A percentile compares a stretch with the other conserved stretches of the same genome.
Conservation (phyloP, 2,888 invertebrate species). For the Pterobdella sp. region DNA sequence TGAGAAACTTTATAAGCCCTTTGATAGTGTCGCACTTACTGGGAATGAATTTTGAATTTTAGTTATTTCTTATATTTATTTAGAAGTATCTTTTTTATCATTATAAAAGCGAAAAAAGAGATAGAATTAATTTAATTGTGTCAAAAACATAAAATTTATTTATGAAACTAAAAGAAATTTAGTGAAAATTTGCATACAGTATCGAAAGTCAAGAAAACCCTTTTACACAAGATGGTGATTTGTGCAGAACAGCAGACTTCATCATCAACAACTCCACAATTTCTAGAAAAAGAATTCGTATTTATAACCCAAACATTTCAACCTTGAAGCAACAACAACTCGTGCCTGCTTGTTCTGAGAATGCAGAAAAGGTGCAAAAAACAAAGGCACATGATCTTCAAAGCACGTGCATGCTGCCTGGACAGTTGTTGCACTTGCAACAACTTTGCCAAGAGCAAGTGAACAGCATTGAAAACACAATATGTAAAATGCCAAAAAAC, state of each 20-base stretch:
- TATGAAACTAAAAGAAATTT: neutral
- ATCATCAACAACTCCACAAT: slow-evolving; percentile 66
- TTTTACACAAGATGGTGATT: slow-evolving; percentile 88
- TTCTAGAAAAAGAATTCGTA: slow-evolving; percentile 45
- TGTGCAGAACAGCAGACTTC: slow-evolving; percentile 88
- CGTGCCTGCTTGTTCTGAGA: neutral
- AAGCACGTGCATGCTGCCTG: neutral
- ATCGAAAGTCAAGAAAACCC: slow-evolving; percentile 90
- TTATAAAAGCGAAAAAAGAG: too few species aligned
- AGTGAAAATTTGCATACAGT: neutral
- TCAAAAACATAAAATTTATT: too few species aligned
- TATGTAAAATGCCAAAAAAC: neutral
- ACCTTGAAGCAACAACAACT: slow-evolving; percentile 12
- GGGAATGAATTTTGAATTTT: too few species aligned
- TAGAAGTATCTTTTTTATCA: too few species aligned
- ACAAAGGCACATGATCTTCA: neutral
- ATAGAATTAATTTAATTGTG: too few species aligned
- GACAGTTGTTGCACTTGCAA: neutral
- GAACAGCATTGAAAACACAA: slow-evolving; percentile 1
- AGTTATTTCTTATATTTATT: too few species aligned
- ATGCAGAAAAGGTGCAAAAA: neutral
- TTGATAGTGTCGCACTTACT: too few species aligned
- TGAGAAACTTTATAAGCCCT: too few species aligned
- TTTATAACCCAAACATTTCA: slow-evolving; percentile 41
- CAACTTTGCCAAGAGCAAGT: neutral